Percentiles rank a stretch among this genome's conserved stretches.
Conservation (phyloP, 2,797 vertebrate species). For the Adrianichthys oophorus region DNA sequence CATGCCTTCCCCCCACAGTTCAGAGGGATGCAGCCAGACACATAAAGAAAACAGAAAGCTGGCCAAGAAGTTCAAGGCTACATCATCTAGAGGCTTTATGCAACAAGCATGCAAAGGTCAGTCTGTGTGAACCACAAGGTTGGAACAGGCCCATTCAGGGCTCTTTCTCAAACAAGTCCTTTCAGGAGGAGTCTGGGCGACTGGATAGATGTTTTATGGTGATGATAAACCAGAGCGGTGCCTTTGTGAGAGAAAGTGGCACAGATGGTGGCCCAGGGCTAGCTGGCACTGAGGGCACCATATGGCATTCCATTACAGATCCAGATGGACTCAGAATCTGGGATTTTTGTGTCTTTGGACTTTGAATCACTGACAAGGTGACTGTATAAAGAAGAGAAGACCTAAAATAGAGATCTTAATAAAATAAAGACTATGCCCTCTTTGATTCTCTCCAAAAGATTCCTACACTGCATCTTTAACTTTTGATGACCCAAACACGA, state of each 20-base stretch:
- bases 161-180: conserved; percentile 4
- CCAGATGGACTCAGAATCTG: conserved; percentile 61
- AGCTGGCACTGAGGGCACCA: conserved; percentile 42
- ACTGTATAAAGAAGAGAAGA: conserved; percentile 12
- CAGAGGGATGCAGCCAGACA: conserved; percentile 37
- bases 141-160: conserved; percentile 35
- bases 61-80: conserved; percentile 45
- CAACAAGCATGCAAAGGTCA: conserved; percentile 29
- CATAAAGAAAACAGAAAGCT: conserved; percentile 31
- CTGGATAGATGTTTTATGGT: conserved; percentile 18
- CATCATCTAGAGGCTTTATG: conserved; percentile 52
- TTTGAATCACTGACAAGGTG: conserved; percentile 29
- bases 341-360: conserved; percentile 33
- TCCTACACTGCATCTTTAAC: too few relatives aligned
- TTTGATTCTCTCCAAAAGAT: too few relatives aligned
- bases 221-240: conserved; percentile 29
- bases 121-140: conserved; percentile 13
- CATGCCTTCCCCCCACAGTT: conserved; percentile 22
- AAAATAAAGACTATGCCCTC: too few relatives aligned
- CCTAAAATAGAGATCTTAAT: background rate
- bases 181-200: background rate
- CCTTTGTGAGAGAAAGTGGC: conserved; percentile 46
- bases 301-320: conserved; percentile 65
- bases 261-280: conserved; percentile 55
- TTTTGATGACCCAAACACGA: too few relatives aligned